Evolutionary conservation across 2,888 invertebrate species (phyloP).

Genomic region (Trichogramma evanescens): DNA sequence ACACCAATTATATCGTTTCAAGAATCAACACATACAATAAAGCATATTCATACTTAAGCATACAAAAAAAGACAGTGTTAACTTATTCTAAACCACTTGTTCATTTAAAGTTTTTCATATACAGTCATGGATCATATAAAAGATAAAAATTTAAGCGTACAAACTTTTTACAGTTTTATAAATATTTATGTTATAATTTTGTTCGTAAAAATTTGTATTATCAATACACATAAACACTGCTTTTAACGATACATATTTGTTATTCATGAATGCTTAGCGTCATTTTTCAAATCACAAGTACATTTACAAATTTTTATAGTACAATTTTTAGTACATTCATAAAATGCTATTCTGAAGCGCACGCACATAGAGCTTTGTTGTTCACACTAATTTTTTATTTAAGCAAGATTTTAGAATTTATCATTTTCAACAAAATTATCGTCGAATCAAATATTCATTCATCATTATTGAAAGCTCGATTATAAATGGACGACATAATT

Average conservation of each 20-base stretch:
- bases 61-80: no score
- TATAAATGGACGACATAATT: no score
- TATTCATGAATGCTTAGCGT: neutral
- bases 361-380: slow-evolving; percentile 4
- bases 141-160: slow-evolving; percentile 18
- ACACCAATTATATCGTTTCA: no score
- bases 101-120: no score
- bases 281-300: neutral
- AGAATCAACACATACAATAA: no score
- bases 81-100: no score
- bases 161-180: slow-evolving; percentile 14
- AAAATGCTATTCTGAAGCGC: slow-evolving; percentile 14
- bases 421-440: no score
- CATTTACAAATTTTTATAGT: slow-evolving; percentile 12
- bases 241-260: neutral
- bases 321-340: slow-evolving; percentile 2
- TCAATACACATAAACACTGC: no score
- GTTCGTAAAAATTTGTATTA: slow-evolving; percentile 12
- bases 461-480: no score
- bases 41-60: no score
- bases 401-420: no score
- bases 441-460: neutral
- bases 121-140: slow-evolving; percentile 12
- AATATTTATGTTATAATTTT: slow-evolving; percentile 5
- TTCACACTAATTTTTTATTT: no score